Conservation (phyloP, 2,888 invertebrate species). For the Cinara cedri region DNA sequence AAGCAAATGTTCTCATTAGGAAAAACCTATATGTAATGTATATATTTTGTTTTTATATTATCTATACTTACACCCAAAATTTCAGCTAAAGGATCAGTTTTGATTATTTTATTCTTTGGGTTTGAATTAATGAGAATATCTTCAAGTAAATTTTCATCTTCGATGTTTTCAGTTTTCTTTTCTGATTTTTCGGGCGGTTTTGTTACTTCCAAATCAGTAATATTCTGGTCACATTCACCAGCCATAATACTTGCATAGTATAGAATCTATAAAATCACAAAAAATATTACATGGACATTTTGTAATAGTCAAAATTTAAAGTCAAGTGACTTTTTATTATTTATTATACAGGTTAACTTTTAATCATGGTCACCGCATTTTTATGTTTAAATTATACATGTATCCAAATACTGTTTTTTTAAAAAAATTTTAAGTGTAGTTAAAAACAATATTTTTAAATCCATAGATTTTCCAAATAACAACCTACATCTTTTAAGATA, state of each 20-base stretch:
- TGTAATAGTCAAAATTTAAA: not conserved
- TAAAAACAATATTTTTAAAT: too few relatives aligned
- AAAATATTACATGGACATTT: not conserved
- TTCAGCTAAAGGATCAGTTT: conserved; percentile 68
- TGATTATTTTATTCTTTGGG: conserved; percentile 58
- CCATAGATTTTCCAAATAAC: too few relatives aligned
- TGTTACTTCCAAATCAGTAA: conserved; percentile 67
- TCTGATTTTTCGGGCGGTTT: conserved; percentile 61
- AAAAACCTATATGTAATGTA: not conserved
- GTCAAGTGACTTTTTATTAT: too few relatives aligned
- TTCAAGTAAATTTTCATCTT: conserved; percentile 67
- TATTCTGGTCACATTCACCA: conserved; percentile 76
- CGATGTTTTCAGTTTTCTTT: conserved; percentile 63
- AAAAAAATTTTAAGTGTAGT: too few relatives aligned
- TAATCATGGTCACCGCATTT: too few relatives aligned
- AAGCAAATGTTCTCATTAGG: conserved; percentile 18
- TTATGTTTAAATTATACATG: too few relatives aligned
- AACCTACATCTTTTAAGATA: too few relatives aligned
- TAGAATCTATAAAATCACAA: conserved; percentile 68
- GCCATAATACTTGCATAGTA: conserved; percentile 88
- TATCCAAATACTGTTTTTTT: too few relatives aligned
- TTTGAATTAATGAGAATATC: conserved; percentile 54
- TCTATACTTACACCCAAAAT: conserved; percentile 70
- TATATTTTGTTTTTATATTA: not conserved
- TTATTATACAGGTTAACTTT: too few relatives aligned